Conservation (phyloP, 2,113 vertebrate genomes). For the Pseudorhombus dupliciocellatus region DNA sequence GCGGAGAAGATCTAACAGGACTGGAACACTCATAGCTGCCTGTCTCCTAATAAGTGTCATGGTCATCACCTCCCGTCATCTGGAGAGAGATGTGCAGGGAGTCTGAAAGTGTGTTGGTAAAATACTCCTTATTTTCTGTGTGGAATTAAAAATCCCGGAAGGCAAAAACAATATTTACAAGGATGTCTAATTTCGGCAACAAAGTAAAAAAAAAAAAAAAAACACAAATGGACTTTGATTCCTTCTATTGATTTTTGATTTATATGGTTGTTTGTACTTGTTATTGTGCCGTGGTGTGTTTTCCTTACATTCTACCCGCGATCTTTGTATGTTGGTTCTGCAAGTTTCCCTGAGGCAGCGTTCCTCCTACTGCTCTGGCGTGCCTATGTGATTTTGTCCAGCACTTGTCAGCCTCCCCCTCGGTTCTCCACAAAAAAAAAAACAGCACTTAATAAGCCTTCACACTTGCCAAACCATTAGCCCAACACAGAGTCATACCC, state of each 20-base stretch:
- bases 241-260: neutral
- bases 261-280: constrained; percentile 2
- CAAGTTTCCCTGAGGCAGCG: constrained; percentile 62
- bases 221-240: neutral
- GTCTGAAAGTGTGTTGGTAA: too few species aligned
- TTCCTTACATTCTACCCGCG: constrained; percentile 18
- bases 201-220: too few species aligned
- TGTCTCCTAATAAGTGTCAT: constrained; percentile 32
- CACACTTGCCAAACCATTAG: constrained; percentile 79
- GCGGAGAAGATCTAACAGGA: constrained; percentile 54
- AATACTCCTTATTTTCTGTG: neutral
- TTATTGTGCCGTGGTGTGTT: constrained; percentile 24
- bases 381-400: constrained; percentile 71
- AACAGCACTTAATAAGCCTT: constrained; percentile 71
- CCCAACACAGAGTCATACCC: constrained; percentile 75
- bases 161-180: neutral
- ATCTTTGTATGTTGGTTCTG: constrained; percentile 42
- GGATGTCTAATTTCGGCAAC: neutral
- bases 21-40: constrained; percentile 42
- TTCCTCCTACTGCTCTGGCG: constrained; percentile 63
- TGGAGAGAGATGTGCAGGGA: neutral
- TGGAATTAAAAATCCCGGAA: neutral
- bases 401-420: constrained; percentile 68
- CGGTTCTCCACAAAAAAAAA: constrained; percentile 69
- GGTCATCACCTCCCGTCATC: constrained; percentile 18